Evolutionary conservation across 1,140 invertebrate genomes (phyloP), one percentile per base, ranked within the genome.

Genomic region (Diploscapter pachys): DNA sequence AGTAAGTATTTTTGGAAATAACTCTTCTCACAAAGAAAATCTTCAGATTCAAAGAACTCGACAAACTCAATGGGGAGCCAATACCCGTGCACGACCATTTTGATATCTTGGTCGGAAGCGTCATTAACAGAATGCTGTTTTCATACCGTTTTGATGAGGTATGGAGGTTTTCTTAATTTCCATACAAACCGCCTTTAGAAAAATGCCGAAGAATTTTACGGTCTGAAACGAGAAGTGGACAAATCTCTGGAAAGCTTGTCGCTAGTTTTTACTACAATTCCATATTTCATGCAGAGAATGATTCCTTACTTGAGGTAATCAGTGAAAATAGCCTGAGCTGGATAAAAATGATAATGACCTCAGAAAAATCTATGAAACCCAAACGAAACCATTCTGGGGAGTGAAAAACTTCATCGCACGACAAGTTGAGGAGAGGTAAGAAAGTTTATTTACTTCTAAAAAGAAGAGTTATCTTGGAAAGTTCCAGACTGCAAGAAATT

Each of bases 221-320:
- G 48, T 1, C 6, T 71, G 8, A 74, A 74, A 56, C 48, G 55
- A 11, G 72, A 53, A 55, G 5, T 74, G 72, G 72, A 74, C 53
- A 13, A 52, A 13, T 57, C 56, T 52, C 11, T 68, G 6, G 50
- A 51, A 8, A 55, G 57, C 50, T 6, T 68, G 6, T 68, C 66
- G 11, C 6, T 48, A 6, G 5, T 54, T 48, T 68, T 55, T 54
- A 55, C 6, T 48, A 6, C n/a, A 31, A 52, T 51, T 52, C 5
- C 56, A 11, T 5, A 52, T 9, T 6, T 54, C 51, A 52, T 68
- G 11, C 49, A 68, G 49, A 52, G 8, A 6, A 48, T 68, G 5
- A 9, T 68, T 48, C 8, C 11, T 55, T 68, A 55, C 56, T 52
- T 68, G 48, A 68, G 6, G 31, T n/a, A 52, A 6, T 55, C 53